Evolutionary conservation across 37 sponge, comb jelly and placozoan genomes (phyloP).

Genomic region (Crambe crambe): DNA sequence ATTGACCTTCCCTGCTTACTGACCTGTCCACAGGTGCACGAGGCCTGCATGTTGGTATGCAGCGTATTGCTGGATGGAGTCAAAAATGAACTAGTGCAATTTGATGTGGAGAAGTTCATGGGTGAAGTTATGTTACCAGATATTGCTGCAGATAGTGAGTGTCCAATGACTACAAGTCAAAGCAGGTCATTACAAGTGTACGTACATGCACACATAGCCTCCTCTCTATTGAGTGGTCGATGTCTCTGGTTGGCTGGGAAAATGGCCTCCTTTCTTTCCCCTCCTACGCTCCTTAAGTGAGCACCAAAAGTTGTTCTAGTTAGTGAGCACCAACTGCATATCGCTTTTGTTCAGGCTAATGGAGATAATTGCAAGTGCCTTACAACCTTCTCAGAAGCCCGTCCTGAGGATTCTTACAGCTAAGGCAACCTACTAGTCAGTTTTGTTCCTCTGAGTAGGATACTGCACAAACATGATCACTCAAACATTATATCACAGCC

Average conservation of each 20-base stretch:
- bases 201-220: conserved; percentile 1
- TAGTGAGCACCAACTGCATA: conserved; percentile 11
- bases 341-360: conserved; percentile 32
- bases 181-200: neutral
- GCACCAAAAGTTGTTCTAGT: neutral
- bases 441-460: neutral
- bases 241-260: conserved; percentile 74
- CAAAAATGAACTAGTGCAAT: conserved; percentile 4
- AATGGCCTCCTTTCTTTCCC: conserved; percentile 39
- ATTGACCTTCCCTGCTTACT: neutral
- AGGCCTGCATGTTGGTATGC: conserved; percentile 61
- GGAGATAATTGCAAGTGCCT: conserved; percentile 31
- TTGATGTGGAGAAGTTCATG: conserved; percentile 39
- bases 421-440: conserved; percentile 43
- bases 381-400: conserved; percentile 41
- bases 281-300: conserved; percentile 35
- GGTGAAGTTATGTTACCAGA: conserved; percentile 40
- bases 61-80: conserved; percentile 25
- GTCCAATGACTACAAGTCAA: neutral
- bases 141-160: conserved; percentile 12
- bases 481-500: conserved; percentile 6
- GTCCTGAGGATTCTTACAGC: conserved; percentile 67
- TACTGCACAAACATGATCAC: neutral
- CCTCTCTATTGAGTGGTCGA: conserved; percentile 62
- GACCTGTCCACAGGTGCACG: conserved; percentile 40